Evolutionary conservation across 2,797 vertebrate genomes (phyloP).

Genomic region (Chelmon rostratus): DNA sequence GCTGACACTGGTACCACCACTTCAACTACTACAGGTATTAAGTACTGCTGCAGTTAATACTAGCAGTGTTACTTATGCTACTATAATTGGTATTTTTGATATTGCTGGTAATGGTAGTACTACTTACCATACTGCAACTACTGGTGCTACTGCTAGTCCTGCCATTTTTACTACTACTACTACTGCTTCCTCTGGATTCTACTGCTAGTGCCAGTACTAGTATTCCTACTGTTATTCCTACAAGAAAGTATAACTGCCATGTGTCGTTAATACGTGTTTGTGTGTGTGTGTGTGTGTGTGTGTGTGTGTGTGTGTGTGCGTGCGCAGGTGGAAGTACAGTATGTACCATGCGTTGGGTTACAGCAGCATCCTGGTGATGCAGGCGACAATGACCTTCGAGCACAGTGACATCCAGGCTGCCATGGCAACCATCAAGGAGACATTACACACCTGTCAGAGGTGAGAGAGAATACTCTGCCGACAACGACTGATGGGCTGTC

Average conservation of each 20-base stretch:
- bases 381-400: constrained; percentile 97
- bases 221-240: background rate
- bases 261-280: background rate
- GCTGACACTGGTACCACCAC: no score
- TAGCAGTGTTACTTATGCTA: no score
- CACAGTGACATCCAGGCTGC: constrained; percentile 94
- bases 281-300: constrained; percentile 18
- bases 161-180: no score
- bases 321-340: constrained; percentile 91
- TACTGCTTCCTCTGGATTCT: no score
- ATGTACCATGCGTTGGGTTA: constrained; percentile 98
- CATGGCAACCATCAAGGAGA: constrained; percentile 94
- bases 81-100: no score
- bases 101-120: no score
- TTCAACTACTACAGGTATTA: no score
- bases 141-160: background rate
- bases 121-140: background rate
- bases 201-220: background rate
- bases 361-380: constrained; percentile 96
- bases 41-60: no score
- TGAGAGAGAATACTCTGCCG: constrained; percentile 61
- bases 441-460: constrained; percentile 95
- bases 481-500: no score
- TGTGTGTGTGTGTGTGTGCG: constrained; percentile 45
- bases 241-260: background rate